Evolutionary conservation across 2,797 vertebrate species (phyloP), one percentile per base, ranked within the genome.

Genomic region (Hozukius guyotensis): DNA sequence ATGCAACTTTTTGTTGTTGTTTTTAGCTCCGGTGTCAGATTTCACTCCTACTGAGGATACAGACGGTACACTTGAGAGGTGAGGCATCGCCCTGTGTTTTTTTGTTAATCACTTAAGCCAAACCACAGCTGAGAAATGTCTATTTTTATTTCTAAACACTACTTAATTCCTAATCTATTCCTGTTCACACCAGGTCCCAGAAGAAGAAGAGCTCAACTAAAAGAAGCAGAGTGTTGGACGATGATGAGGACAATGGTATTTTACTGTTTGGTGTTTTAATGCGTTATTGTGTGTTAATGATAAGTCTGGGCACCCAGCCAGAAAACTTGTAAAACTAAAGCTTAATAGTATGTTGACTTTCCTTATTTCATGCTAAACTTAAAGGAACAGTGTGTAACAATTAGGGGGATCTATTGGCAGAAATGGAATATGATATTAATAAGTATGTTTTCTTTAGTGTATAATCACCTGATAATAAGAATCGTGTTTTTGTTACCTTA

Each of bases 221-320:
- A 92, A 95, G 96, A 90, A 94, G 65, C 36, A 86, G 96, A 87
- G 82, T 95, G 75, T 68, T 96, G 6, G 95, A 96, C 7, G 66
- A 69, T 0, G 75, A 66, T 4, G 78, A 89, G 3, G 73, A 82
- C 2, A 77, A 89, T 12, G 93, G 92, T 95, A 89, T 71, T 56
- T 60, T 32, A 4, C 34, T 75, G 20, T 38, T 38, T 38, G 14
- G 36, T 38, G 36, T 38, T 38, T 38, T 38, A 38, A 38, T 38
- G 36, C 13, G 2, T 38, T 38, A 38, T 38, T 38, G 13, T 14
- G 13, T 38, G 12, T 38, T 38, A 38, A 55, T 31, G 16, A 62
- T 46, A 12, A 60, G 6, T 38, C 4, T 10, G 20, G 10, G 1
- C 8, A 52, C 1, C 2, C 18, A 42, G 31, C 42, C 8, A 46